Conservation (phyloP, 2,113 vertebrate genomes). For the Notothenia coriiceps region DNA sequence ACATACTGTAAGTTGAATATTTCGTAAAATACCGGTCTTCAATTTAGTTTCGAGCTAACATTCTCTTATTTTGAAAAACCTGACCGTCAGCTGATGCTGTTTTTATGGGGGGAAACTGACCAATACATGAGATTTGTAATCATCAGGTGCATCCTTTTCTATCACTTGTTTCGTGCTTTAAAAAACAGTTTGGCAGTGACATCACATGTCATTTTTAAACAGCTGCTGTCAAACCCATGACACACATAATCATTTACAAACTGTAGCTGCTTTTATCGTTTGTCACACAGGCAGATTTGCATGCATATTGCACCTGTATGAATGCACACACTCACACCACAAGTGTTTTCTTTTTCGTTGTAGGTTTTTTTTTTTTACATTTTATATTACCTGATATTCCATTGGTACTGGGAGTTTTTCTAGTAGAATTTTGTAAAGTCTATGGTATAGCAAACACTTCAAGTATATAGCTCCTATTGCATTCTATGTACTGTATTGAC, state of each 20-base stretch:
- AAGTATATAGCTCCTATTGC: constrained; percentile 80
- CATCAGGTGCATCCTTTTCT: constrained; percentile 29
- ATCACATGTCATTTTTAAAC: constrained; percentile 21
- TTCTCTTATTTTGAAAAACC: constrained; percentile 17
- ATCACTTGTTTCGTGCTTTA: constrained; percentile 31
- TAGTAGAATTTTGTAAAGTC: constrained; percentile 84
- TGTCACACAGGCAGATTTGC: constrained; percentile 70
- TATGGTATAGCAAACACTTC: constrained; percentile 75
- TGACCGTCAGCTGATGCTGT: not conserved
- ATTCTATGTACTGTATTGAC: constrained; percentile 80
- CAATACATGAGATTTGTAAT: not conserved
- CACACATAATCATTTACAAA: constrained; percentile 27
- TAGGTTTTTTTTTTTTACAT: constrained; percentile 65
- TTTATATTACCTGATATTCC: constrained; percentile 77
- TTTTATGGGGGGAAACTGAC: not conserved
- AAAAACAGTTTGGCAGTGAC: constrained; percentile 21
- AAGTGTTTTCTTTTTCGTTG: constrained; percentile 48
- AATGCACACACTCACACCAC: constrained; percentile 67
- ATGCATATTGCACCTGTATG: constrained; percentile 77
- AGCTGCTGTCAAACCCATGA: constrained; percentile 27
- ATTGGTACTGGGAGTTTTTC: constrained; percentile 80
- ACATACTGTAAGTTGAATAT: not conserved
- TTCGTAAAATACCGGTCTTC: not conserved
- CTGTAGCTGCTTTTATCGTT: constrained; percentile 67
- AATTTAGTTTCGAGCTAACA: not conserved